These are phyloP conservation scores for Caracal caracal DNA, from an alignment of 2,113 vertebrate genomes.

Conservation along the genomic window DNA sequence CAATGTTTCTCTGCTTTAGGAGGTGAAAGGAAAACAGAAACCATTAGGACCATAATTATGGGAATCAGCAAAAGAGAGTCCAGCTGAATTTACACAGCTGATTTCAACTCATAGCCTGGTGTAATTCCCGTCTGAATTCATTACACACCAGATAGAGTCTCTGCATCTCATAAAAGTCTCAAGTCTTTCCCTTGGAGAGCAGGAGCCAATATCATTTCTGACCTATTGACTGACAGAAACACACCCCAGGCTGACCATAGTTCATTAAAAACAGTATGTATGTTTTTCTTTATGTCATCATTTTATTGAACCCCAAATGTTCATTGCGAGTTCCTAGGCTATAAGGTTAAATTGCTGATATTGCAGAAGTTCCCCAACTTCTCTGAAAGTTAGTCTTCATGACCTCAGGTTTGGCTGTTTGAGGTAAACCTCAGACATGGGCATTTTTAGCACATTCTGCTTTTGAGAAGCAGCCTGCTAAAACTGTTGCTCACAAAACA, in stretches of 20 bases:
- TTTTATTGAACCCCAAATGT: conserved; percentile 32
- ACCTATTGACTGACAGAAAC: conserved; percentile 39
- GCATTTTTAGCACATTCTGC: conserved; percentile 7
- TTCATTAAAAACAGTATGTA: conserved; percentile 53
- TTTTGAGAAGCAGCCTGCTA: neutral
- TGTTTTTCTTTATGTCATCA: conserved; percentile 54
- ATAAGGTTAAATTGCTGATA: conserved; percentile 49
- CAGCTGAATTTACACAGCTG: neutral
- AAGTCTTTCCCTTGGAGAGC: neutral
- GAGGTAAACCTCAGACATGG: conserved; percentile 8
- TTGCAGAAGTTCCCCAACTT: conserved; percentile 55
- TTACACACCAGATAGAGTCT: conserved; percentile 33
- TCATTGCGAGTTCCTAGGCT: neutral
- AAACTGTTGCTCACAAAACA: neutral
- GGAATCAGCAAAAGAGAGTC: neutral
- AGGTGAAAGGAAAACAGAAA: conserved; percentile 36
- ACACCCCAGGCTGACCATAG: neutral
- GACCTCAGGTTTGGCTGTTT: conserved; percentile 36
- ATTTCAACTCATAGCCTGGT: neutral
- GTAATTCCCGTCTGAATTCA: conserved; percentile 56
- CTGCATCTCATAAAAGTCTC: neutral
- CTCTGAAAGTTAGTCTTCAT: conserved; percentile 42
- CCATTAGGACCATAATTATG: conserved; percentile 43
- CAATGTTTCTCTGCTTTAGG: neutral
- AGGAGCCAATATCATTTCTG: neutral